phyloP scores from a whole-genome alignment of 1,140 invertebrate genomes.

The Ephestia elutella region DNA sequence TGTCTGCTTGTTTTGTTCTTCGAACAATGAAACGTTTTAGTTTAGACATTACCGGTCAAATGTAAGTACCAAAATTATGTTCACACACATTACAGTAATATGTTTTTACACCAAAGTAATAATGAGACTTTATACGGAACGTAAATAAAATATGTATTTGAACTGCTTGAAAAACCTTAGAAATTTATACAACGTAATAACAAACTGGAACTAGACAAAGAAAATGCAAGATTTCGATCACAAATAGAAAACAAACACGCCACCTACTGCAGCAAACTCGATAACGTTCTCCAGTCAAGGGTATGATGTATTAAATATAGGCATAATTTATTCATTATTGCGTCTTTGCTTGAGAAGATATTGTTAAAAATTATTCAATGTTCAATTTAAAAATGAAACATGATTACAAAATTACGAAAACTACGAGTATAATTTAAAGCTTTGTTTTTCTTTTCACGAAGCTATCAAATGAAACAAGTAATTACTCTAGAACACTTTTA shows the following conservation, averaged over 20 bases:
- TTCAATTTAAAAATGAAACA: too few relatives aligned
- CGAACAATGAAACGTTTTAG: slow-evolving; percentile 2
- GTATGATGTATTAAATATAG: not conserved
- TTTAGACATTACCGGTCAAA: not conserved
- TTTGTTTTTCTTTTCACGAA: too few relatives aligned
- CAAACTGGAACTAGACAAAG: not conserved
- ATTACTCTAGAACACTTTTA: too few relatives aligned
- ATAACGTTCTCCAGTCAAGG: slow-evolving; percentile 1
- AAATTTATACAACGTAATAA: not conserved
- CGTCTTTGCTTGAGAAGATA: too few relatives aligned
- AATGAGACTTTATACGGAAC: not conserved
- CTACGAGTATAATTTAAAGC: too few relatives aligned
- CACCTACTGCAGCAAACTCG: not conserved
- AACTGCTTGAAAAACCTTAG: too few relatives aligned
- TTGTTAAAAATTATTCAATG: too few relatives aligned
- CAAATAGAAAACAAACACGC: not conserved
- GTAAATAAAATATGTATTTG: not conserved
- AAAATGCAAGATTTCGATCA: not conserved
- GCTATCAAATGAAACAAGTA: too few relatives aligned
- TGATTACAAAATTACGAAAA: too few relatives aligned
- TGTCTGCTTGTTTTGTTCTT: not conserved
- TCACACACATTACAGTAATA: not conserved
- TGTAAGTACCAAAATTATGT: not conserved
- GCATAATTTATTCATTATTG: not conserved
- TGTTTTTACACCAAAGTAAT: not conserved